These are phyloP conservation scores for Microcebus jonahi DNA, from an alignment of 2,113 vertebrate genomes.

Conservation along the genomic window DNA sequence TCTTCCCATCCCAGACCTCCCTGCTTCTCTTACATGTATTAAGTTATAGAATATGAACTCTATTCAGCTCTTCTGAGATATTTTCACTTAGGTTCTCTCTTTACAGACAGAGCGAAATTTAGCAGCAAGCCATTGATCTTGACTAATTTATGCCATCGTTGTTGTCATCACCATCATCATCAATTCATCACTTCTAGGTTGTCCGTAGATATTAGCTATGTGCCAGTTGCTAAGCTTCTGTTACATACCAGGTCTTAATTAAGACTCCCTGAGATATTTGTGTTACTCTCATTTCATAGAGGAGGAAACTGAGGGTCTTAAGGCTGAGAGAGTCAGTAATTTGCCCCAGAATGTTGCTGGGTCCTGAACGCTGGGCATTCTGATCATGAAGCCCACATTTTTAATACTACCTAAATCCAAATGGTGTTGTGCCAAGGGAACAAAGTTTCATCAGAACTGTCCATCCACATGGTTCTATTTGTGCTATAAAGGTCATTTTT, in stretches of 20 bases:
- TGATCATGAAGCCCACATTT: neutral
- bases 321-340: neutral
- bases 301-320: neutral
- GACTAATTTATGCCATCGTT: rapidly evolving
- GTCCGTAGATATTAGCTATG: neutral
- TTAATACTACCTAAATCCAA: neutral
- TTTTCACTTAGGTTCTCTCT: neutral
- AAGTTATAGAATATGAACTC: neutral
- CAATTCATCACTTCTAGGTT: neutral
- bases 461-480: neutral
- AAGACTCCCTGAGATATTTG: neutral
- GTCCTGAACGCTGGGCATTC: neutral
- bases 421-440: neutral
- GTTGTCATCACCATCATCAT: neutral
- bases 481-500: neutral
- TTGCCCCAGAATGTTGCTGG: neutral
- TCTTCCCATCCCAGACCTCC: neutral
- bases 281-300: neutral
- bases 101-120: neutral
- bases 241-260: neutral
- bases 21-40: neutral
- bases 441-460: neutral
- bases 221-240: neutral
- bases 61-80: neutral
- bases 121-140: neutral